Evolutionary conservation across 2,888 invertebrate genomes (phyloP).

Genomic region (Lasioglossum vierecki): DNA sequence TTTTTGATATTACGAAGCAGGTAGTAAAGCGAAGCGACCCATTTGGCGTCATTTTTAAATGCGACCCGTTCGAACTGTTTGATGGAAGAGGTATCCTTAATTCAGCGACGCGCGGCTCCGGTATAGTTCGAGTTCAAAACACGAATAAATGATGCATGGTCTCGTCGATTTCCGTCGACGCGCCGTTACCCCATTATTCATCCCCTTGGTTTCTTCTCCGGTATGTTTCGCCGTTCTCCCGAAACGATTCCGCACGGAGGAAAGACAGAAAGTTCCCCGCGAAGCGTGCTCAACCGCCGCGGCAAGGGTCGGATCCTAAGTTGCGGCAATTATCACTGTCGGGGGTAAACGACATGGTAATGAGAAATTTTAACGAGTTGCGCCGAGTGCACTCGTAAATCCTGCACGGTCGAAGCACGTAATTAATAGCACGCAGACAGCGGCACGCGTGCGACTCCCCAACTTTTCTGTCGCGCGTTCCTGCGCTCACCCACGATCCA

Average conservation of each 20-base stretch:
- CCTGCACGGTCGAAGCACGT: conserved; percentile 42
- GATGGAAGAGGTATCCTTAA: background rate
- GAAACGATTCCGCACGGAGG: background rate
- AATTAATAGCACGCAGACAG: conserved; percentile 49
- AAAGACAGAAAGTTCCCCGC: conserved; percentile 27
- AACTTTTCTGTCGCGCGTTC: conserved; percentile 14
- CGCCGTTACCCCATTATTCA: conserved; percentile 2
- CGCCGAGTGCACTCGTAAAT: conserved; percentile 36
- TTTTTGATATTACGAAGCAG: background rate
- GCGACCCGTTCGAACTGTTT: background rate
- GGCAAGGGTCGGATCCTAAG: conserved; percentile 33
- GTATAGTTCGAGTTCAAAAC: background rate
- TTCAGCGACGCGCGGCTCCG: background rate
- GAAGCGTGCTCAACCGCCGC: conserved; percentile 17
- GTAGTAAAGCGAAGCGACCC: background rate
- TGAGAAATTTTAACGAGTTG: conserved; percentile 66
- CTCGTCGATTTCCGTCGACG: conserved; percentile 11
- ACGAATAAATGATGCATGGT: background rate
- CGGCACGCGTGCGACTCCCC: conserved; percentile 20
- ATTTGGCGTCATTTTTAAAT: background rate
- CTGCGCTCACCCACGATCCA: background rate
- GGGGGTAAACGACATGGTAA: conserved; percentile 55
- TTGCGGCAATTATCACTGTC: conserved; percentile 53
- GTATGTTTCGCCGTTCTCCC: background rate
- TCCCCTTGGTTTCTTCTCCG: background rate